Evolutionary conservation across 2,113 vertebrate species (phyloP).

Genomic region (Entelurus aequoreus): DNA sequence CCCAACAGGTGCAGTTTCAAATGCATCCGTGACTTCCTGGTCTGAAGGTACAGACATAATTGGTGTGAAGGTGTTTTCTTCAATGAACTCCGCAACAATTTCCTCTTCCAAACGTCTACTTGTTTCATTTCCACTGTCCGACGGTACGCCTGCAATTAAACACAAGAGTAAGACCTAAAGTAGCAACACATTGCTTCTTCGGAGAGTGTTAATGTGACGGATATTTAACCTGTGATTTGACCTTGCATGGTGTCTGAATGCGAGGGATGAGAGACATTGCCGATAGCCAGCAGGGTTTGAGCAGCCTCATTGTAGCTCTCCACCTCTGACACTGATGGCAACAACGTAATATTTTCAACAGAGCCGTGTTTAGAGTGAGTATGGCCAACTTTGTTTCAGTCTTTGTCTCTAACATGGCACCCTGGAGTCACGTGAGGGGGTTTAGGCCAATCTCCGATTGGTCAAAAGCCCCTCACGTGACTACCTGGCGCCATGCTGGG

Average conservation of each 20-base stretch:
- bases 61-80: neutral
- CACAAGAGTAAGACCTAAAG: neutral
- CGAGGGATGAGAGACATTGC: slow-evolving; percentile 62
- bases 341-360: neutral
- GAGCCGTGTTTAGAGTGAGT: no score
- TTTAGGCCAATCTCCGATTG: no score
- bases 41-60: neutral
- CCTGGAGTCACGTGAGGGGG: no score
- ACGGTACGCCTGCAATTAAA: slow-evolving; percentile 31
- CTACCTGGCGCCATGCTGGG: no score
- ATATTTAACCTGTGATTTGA: slow-evolving; percentile 23
- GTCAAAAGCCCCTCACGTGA: no score
- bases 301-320: slow-evolving; percentile 88
- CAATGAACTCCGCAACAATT: slow-evolving; percentile 7
- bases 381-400: no score
- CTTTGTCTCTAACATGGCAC: no score
- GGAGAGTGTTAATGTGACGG: no score
- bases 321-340: slow-evolving; percentile 60
- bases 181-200: no score
- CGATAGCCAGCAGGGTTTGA: slow-evolving; percentile 85
- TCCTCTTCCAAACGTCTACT: slow-evolving; percentile 17
- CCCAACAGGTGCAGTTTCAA: neutral
- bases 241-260: slow-evolving; percentile 20
- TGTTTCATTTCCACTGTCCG: slow-evolving; percentile 22
- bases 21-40: slow-evolving; percentile 6